Evolutionary conservation across 2,113 vertebrate species (phyloP), one percentile per base, ranked within the genome.

Genomic region (Nycticorax nycticorax): DNA sequence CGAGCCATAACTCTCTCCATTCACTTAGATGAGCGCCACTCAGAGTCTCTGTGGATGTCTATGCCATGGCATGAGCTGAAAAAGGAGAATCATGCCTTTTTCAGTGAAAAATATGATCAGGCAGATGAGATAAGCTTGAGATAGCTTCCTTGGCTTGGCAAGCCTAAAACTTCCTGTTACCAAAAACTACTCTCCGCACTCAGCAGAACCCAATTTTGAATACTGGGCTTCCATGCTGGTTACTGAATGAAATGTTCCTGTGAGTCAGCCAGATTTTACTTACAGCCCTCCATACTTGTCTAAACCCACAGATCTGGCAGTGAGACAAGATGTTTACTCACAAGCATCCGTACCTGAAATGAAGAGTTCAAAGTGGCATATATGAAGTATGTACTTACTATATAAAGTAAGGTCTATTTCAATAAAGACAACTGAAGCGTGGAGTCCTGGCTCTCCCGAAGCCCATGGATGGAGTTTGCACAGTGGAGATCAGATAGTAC

Each of bases 221-320:
- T 52, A 75, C 13, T 53, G 48, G n/a, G 32, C n/a, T 93, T 81
- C 86, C 57, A 81, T 43, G 48, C 19, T 69, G n/a, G 52, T 72
- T 93, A 76, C 57, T 5, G 35, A 71, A 66, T 69, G 45, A 81
- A 67, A 77, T 28, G 43, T 91, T 92, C 45, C 69, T 57, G 53
- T 89, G 81, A 95, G 76, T 89, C 94, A 92, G 45, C 20, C 77
- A 82, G 41, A 92, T 85, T 62, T 59, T 75, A 45, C 74, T 84
- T 72, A 87, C 57, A 85, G 41, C 76, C 23, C 47, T 73, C 17
- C 41, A 33, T 69, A 73, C 92, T 62, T 92, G 80, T 82, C 92
- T 85, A 56, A 92, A 95, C 67, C 67, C 81, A 91, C 66, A 92
- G 73, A 76, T 76, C 80, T 91, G 89, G 87, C 87, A 89, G n/a